These are phyloP conservation scores for Ptilorrhoa leucosticta DNA, from an alignment of 2,113 vertebrate genomes.

Conservation along the genomic window DNA sequence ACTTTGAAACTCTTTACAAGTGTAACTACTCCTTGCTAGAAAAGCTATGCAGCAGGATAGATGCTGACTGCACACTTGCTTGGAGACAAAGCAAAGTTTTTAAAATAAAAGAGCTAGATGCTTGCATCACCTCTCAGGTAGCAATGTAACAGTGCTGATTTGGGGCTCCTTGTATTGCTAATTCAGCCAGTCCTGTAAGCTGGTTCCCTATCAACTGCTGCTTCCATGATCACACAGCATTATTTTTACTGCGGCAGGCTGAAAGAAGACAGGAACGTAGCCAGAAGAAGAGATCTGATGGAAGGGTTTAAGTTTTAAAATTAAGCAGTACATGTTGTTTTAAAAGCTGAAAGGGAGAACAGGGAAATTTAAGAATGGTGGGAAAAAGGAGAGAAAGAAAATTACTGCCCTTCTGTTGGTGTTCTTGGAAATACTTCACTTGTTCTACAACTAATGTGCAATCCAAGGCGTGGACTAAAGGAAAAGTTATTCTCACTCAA, in stretches of 20 bases:
- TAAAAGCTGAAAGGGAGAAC: neutral
- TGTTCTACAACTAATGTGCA: neutral
- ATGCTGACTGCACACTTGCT: neutral
- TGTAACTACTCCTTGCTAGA: neutral
- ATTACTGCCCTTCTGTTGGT: neutral
- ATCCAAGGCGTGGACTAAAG: neutral
- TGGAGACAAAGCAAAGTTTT: neutral
- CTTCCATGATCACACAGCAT: neutral
- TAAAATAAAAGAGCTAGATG: neutral
- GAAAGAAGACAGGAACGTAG: neutral
- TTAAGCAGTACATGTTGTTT: neutral
- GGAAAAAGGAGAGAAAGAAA: neutral
- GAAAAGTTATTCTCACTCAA: slow-evolving; percentile 4
- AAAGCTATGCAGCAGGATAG: neutral
- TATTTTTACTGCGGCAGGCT: neutral
- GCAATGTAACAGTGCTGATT: neutral
- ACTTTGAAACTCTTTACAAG: neutral
- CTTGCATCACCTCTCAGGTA: neutral
- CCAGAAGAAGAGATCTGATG: neutral
- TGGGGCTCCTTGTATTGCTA: neutral
- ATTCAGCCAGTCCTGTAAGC: neutral
- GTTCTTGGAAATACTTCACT: slow-evolving; percentile 9
- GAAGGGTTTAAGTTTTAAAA: neutral
- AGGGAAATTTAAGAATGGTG: neutral
- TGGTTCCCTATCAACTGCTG: neutral